A percentile compares a stretch with the other conserved stretches of the same genome.
Evolutionary conservation across 92 coral and sea anemone genomes (phyloP).

Genomic region (Umimayanthus chanpuru): DNA sequence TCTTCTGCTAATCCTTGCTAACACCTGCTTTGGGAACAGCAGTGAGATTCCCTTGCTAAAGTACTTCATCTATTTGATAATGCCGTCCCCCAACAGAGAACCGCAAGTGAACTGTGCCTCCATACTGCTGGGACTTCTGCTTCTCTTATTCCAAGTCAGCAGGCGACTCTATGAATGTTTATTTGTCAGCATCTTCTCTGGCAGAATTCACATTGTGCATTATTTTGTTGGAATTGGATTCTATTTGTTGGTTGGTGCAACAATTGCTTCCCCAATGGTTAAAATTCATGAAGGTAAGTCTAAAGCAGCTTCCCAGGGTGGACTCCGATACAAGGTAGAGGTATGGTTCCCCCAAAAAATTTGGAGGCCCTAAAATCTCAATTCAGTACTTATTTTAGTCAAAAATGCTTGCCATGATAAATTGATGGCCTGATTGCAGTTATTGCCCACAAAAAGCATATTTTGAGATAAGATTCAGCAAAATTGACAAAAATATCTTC

Average conservation of each 20-base stretch:
- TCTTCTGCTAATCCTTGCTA: slow-evolving; percentile 52
- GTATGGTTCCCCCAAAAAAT: no score
- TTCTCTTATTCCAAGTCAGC: slow-evolving; percentile 74
- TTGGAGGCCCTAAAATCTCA: no score
- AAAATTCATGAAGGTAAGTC: slow-evolving; percentile 44
- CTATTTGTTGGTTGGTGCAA: slow-evolving; percentile 71
- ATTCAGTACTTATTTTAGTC: no score
- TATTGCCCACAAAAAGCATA: no score
- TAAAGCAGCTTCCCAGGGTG: neutral
- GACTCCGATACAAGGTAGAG: no score
- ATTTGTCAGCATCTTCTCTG: slow-evolving; percentile 77
- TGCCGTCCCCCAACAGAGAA: slow-evolving; percentile 33
- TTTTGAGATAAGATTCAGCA: no score
- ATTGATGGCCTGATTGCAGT: no score
- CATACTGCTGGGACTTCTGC: slow-evolving; percentile 66
- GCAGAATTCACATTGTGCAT: slow-evolving; percentile 83
- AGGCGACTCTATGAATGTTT: slow-evolving; percentile 86
- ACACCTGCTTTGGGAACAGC: slow-evolving; percentile 50
- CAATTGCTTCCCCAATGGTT: slow-evolving; percentile 67
- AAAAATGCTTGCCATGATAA: no score
- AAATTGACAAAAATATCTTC: no score
- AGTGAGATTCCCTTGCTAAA: slow-evolving; percentile 21
- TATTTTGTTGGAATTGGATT: slow-evolving; percentile 74
- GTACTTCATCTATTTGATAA: slow-evolving; percentile 31
- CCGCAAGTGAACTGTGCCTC: slow-evolving; percentile 70